A percentile compares a stretch with the other conserved stretches of the same genome.
These are phyloP conservation scores for Lepilemur septentrionalis DNA, from an alignment of 2,797 vertebrate genomes.

Conservation along the genomic window DNA sequence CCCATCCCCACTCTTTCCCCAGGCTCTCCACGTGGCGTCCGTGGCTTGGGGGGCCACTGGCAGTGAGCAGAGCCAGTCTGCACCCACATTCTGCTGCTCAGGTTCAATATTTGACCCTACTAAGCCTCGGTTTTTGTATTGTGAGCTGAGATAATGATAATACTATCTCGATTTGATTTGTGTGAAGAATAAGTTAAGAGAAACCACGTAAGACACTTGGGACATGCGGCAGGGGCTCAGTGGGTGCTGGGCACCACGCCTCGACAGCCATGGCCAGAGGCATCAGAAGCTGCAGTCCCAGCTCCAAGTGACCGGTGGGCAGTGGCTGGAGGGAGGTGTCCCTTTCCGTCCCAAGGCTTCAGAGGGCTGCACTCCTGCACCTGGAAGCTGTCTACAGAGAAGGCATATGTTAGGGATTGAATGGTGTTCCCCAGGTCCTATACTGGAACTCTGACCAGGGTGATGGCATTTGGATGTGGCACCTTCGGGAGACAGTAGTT, in stretches of 20 bases:
- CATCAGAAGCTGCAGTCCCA: not conserved
- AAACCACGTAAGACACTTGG: rapidly evolving
- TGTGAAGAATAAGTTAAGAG: not conserved
- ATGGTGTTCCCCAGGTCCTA: not conserved
- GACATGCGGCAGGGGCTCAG: rapidly evolving
- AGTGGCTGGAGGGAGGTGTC: not conserved
- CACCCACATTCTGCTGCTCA: rapidly evolving
- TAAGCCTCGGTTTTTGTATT: not conserved
- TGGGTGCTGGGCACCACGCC: not conserved
- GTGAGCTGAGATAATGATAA: rapidly evolving
- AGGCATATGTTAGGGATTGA: not conserved
- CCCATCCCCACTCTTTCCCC: not conserved
- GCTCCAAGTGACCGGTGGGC: not conserved
- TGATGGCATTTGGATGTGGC: not conserved
- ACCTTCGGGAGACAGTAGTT: not conserved
- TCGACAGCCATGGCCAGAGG: no score
- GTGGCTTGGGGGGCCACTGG: rapidly evolving
- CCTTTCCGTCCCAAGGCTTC: no score
- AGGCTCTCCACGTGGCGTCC: rapidly evolving
- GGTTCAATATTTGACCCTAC: rapidly evolving
- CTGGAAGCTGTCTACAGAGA: not conserved
- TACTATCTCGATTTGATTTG: rapidly evolving
- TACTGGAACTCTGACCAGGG: not conserved
- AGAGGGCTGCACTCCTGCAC: no score
- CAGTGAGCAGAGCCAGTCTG: rapidly evolving